These are phyloP conservation scores for Rousettus leschenaultii DNA, from an alignment of 2,113 vertebrate species.

Conservation along the genomic window DNA sequence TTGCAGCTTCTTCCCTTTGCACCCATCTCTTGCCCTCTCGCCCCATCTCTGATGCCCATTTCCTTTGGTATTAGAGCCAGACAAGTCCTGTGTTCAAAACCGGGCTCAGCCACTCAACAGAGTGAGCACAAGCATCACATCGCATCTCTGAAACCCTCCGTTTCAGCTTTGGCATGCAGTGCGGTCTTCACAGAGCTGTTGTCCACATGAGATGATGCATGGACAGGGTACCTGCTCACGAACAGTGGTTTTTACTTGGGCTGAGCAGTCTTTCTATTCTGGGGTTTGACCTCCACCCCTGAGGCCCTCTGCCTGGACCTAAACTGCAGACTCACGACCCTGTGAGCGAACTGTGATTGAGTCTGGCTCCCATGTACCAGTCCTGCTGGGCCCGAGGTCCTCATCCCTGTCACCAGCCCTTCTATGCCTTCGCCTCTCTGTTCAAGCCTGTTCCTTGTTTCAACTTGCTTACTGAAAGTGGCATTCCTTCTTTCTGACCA, in stretches of 20 bases:
- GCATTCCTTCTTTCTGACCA: neutral
- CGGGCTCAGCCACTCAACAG: neutral
- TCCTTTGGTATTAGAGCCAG: neutral
- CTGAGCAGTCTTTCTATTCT: neutral
- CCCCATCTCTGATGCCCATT: neutral
- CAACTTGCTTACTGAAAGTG: neutral
- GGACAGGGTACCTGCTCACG: neutral
- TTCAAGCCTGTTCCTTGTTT: neutral
- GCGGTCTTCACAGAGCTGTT: neutral
- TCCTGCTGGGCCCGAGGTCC: neutral
- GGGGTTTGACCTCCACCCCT: neutral
- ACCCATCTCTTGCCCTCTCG: neutral
- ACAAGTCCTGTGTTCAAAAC: neutral
- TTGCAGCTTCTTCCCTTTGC: neutral
- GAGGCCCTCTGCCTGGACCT: neutral
- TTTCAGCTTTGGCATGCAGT: rapidly evolving
- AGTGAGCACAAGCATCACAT: neutral
- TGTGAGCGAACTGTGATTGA: no score
- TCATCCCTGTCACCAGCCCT: neutral
- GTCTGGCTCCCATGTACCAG: neutral
- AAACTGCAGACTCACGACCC: neutral
- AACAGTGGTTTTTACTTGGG: neutral
- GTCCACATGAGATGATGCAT: neutral
- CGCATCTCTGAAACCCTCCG: neutral
- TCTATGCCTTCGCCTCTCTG: neutral